Evolutionary conservation across 53 echinoderm and acorn worm genomes (phyloP).

Genomic region (Actinopyga echinites): DNA sequence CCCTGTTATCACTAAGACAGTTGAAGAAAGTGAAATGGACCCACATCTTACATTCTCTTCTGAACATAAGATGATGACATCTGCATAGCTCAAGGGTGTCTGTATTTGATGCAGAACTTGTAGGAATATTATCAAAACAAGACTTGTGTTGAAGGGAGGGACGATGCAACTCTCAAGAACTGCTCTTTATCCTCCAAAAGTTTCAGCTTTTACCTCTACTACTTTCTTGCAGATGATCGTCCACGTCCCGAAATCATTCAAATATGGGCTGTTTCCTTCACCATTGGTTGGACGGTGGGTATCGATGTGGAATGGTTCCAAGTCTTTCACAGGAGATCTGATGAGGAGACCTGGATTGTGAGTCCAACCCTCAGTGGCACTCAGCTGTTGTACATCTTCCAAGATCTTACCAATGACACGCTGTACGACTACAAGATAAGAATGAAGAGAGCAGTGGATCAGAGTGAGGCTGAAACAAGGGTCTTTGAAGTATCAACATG

Average conservation of each 20-base stretch:
- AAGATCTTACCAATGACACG: slow-evolving; percentile 59
- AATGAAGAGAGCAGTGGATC: slow-evolving; percentile 64
- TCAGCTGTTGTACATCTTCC: slow-evolving; percentile 73
- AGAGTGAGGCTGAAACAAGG: slow-evolving; percentile 54
- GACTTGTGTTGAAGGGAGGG: too few relatives aligned
- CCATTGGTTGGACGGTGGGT: slow-evolving; percentile 71
- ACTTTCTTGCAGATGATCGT: slow-evolving; percentile 55
- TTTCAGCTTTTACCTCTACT: neutral
- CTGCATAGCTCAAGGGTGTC: too few relatives aligned
- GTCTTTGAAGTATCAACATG: slow-evolving; percentile 60
- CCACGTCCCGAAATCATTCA: slow-evolving; percentile 59
- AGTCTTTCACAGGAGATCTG: slow-evolving; percentile 56
- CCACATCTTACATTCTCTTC: too few relatives aligned
- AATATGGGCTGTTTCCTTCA: slow-evolving; percentile 76
- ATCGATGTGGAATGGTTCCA: slow-evolving; percentile 77
- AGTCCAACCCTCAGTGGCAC: slow-evolving; percentile 53
- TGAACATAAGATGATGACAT: too few relatives aligned
- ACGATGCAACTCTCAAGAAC: too few relatives aligned
- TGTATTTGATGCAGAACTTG: too few relatives aligned
- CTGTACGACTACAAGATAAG: slow-evolving; percentile 60
- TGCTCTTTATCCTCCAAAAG: too few relatives aligned
- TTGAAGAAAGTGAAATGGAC: too few relatives aligned
- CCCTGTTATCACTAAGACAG: too few relatives aligned
- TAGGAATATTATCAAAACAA: too few relatives aligned
- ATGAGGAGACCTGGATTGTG: slow-evolving; percentile 47